These are phyloP conservation scores for Chrysolina americana DNA, from an alignment of 2,888 invertebrate species.

Conservation along the genomic window DNA sequence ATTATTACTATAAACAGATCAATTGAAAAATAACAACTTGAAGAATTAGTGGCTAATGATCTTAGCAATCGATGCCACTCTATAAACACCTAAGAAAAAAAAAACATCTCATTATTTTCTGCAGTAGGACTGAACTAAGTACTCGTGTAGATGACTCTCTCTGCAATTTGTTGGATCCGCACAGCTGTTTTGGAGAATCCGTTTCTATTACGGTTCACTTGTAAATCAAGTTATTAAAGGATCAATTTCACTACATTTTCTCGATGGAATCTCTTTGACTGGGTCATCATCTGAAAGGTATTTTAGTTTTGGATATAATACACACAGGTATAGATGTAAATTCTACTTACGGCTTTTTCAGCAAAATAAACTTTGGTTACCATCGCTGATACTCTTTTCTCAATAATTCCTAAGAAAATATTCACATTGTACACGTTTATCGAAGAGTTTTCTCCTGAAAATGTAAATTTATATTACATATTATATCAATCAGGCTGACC, in stretches of 20 bases:
- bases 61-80: too few species aligned
- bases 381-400: slow-evolving; percentile 80
- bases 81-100: too few species aligned
- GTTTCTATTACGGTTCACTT: too few species aligned
- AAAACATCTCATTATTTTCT: too few species aligned
- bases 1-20: too few species aligned
- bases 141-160: too few species aligned
- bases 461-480: too few species aligned
- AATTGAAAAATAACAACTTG: too few species aligned
- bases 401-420: slow-evolving; percentile 87
- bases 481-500: not conserved
- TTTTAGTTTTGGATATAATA: not conserved
- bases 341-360: slow-evolving; percentile 59
- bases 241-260: slow-evolving; percentile 36
- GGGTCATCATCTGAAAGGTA: slow-evolving; percentile 44
- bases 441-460: slow-evolving; percentile 75
- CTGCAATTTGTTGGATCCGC: too few species aligned
- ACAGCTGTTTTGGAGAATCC: too few species aligned
- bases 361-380: slow-evolving; percentile 72
- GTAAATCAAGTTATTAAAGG: slow-evolving; percentile 15
- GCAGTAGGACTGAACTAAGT: too few species aligned
- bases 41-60: too few species aligned
- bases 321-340: not conserved
- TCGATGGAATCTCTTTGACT: slow-evolving; percentile 39
- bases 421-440: slow-evolving; percentile 85